Evolutionary conservation across 2,797 vertebrate species (phyloP).

Genomic region (Orestias chungarensis): DNA sequence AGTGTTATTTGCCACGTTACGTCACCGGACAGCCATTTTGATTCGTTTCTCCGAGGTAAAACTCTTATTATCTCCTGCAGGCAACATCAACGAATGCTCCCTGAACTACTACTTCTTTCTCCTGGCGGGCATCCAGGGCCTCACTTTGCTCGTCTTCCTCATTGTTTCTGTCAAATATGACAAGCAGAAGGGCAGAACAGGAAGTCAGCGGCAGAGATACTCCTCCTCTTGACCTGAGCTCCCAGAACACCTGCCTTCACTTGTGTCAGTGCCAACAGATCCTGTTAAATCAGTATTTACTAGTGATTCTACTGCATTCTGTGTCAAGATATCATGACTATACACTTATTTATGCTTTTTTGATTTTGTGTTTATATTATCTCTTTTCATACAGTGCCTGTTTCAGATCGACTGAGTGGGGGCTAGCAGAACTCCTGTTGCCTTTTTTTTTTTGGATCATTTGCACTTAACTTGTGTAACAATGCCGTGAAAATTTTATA

Average conservation of each 20-base stretch:
- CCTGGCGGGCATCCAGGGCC: conserved; percentile 92
- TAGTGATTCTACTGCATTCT: conserved; percentile 15
- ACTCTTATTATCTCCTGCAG: conserved; percentile 67
- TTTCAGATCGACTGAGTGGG: conserved; percentile 25
- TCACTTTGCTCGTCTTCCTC: conserved; percentile 92
- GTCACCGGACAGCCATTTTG: conserved; percentile 2
- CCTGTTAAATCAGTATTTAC: conserved; percentile 11
- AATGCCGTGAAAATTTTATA: conserved; percentile 31
- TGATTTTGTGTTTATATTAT: conserved; percentile 52
- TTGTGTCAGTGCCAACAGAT: conserved; percentile 34
- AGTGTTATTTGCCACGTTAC: conserved; percentile 8
- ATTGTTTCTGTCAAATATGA: conserved; percentile 93
- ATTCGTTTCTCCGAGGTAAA: conserved; percentile 8
- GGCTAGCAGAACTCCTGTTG: conserved; percentile 27
- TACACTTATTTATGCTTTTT: conserved; percentile 50
- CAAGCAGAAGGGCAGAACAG: conserved; percentile 77
- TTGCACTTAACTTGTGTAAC: conserved; percentile 64
- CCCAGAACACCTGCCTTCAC: conserved; percentile 27
- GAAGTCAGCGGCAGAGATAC: conserved; percentile 63
- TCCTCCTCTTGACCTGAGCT: conserved; percentile 67
- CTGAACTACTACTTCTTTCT: conserved; percentile 98
- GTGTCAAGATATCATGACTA: conserved; percentile 1
- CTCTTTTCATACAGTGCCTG: conserved; percentile 13
- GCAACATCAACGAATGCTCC: conserved; percentile 94
- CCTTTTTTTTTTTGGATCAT: conserved; percentile 46